Base-by-base conservation (phyloP, 2,113 vertebrate genomes). In the Psilopsiagon aurifrons region DNA sequence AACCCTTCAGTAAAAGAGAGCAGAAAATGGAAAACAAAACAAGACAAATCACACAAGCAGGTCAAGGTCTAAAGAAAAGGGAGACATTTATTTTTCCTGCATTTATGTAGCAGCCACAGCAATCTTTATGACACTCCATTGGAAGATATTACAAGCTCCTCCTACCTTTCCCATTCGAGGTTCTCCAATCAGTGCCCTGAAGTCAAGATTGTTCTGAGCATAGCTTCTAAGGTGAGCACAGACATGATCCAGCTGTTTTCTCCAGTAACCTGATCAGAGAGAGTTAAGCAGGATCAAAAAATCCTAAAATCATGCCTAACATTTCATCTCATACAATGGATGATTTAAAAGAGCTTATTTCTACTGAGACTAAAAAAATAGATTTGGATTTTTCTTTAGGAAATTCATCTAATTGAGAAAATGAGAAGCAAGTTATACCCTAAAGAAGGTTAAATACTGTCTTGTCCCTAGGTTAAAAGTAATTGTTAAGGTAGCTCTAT, bases 161-260 rank as follows among this genome's bases (percentile, higher is more conserved):
- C 98, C 66, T 98, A 99, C 99, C 98, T 98, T 99, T 96, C 99
- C 99, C 98, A 99, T 98, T 28, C 98, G 98, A 78, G 99, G 99
- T 62, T 99, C 99, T 94, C 98, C 99, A 83, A 99, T 97, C 94
- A 99, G 96, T 15, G 98, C 95, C 86, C 99, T 98, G 97, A 99
- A 99, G 91, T 99, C 97, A 74, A 97, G 86, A 74, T 99, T 98
- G 97, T 99, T 99, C 96, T 99, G 99, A 47, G 99, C 95, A 23
- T 99, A 99, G 93, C 98, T 98, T 76, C 99, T 98, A 77, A 99
- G 97, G 93, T 99, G 99, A 68, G 99, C 98, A 17, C 99, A 99
- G 41, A 99, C 90, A 6, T 99, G 99, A 97, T 99, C 99, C 97
- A 99, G 29, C 94, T 99, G 99, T 94, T 98, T 99, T 95, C 99